These are phyloP conservation scores for Eudyptes chrysolophus DNA, from an alignment of 2,113 vertebrate species.

Conservation along the genomic window DNA sequence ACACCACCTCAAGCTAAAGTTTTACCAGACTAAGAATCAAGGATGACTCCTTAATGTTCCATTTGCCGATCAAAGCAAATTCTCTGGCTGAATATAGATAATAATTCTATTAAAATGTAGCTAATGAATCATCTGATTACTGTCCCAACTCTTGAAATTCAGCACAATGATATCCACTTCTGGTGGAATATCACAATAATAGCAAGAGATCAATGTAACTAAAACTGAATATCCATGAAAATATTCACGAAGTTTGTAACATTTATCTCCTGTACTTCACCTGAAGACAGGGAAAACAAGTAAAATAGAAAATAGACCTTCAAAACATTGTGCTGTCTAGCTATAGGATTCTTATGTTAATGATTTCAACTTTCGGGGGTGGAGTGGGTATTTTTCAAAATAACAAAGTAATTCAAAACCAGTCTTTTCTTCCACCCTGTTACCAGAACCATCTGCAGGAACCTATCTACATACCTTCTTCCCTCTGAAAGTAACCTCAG, in stretches of 20 bases:
- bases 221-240: not conserved
- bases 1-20: not conserved
- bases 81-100: not conserved
- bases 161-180: not conserved
- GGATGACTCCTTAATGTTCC: not conserved
- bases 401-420: not conserved
- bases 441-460: not conserved
- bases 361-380: no score
- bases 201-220: not conserved
- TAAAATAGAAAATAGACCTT: not conserved
- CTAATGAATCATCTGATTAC: not conserved
- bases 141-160: not conserved
- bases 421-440: not conserved
- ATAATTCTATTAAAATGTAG: not conserved
- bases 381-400: not conserved
- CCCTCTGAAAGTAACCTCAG: not conserved
- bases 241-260: not conserved
- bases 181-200: not conserved
- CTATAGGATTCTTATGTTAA: not conserved
- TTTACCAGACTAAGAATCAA: not conserved
- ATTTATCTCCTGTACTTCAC: not conserved
- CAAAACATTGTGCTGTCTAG: not conserved
- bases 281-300: not conserved
- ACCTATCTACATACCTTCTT: not conserved
- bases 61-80: not conserved